phyloP scores from a whole-genome alignment of 2,888 invertebrate genomes.

The Mylabris sibirica region DNA sequence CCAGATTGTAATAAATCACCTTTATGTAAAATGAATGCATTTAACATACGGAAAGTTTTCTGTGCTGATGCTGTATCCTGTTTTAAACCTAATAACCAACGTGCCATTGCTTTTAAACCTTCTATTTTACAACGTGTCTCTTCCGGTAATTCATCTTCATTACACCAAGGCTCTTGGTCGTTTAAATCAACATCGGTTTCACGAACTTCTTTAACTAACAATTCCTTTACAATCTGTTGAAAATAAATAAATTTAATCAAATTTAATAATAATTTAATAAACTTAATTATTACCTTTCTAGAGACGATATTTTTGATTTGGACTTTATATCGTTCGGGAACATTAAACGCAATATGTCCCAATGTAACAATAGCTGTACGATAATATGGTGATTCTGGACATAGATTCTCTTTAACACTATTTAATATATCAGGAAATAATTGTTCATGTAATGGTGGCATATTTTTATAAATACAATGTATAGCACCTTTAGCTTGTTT shows the following conservation, averaged over 20 bases:
- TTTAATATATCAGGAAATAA: constrained; percentile 87
- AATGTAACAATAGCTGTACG: constrained; percentile 93
- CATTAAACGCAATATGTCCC: constrained; percentile 92
- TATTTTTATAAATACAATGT: constrained; percentile 88
- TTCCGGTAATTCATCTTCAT: constrained; percentile 85
- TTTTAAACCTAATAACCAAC: constrained; percentile 93
- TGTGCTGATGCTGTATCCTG: constrained; percentile 87
- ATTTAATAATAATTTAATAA: constrained; percentile 23
- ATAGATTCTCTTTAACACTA: constrained; percentile 77
- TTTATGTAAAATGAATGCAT: constrained; percentile 91
- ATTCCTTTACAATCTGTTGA: constrained; percentile 87
- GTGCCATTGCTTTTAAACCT: constrained; percentile 94
- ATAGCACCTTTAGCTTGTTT: constrained; percentile 98
- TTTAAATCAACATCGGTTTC: constrained; percentile 61
- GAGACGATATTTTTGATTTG: constrained; percentile 95
- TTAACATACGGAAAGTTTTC: constrained; percentile 93
- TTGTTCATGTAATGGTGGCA: constrained; percentile 73
- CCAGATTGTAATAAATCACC: constrained; percentile 73
- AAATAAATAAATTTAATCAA: constrained; percentile 15
- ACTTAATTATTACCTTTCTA: constrained; percentile 72
- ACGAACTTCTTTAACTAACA: constrained; percentile 80
- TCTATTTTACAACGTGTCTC: constrained; percentile 93
- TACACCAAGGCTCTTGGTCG: constrained; percentile 71
- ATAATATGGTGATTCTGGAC: constrained; percentile 80
- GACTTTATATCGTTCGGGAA: constrained; percentile 88